Evolutionary conservation across 2,797 vertebrate genomes (phyloP), one percentile per base, ranked within the genome.

Genomic region (Etheostoma perlongum): DNA sequence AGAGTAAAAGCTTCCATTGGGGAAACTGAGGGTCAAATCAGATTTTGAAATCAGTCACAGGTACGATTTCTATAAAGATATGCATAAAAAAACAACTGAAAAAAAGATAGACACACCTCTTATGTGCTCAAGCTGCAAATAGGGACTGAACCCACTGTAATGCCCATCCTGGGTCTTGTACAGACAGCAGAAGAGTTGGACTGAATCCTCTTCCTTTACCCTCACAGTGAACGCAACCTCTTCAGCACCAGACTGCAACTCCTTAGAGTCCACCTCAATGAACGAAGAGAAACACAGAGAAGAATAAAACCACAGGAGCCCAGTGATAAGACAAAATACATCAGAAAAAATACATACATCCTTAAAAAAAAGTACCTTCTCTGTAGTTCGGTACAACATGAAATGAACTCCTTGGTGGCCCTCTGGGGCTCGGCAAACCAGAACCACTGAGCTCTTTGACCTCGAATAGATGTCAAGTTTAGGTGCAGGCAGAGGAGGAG

Each of bases 71-170:
- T 13, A 19, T 52, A 1, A 33, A 23, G 42, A 21, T 48, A 49
- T 27, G 13, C 12, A 53, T 53, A 13, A 13, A 44, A 14, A 14
- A 13, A 44, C 0, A 42, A 42, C 2, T 23, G 2, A 9, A 36
- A 1, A 57, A 52, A 25, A 42, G 13, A 33, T 27, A 42, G 6
- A 40, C 48, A 49, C 81, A 81, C 94, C 87, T 68, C 11, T 63
- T 67, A 42, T 77, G 2, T 5, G 6, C 10, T 89, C 52, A 18
- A 91, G 51, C 12, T 16, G 46, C 62, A 94, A 59, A 73, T 93
- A 95, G 1, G 79, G 88, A 77, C 93, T 95, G 78, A 92, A 89
- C 0, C 53, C 21, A 6, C 93, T 94, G 82, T 85, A 93, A 7
- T 3, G 42, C 10, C 87, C 74, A 4, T 42, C 44, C 53, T 69